phyloP scores from a whole-genome alignment of 2,113 vertebrate species.

The Misgurnus mizolepis region DNA sequence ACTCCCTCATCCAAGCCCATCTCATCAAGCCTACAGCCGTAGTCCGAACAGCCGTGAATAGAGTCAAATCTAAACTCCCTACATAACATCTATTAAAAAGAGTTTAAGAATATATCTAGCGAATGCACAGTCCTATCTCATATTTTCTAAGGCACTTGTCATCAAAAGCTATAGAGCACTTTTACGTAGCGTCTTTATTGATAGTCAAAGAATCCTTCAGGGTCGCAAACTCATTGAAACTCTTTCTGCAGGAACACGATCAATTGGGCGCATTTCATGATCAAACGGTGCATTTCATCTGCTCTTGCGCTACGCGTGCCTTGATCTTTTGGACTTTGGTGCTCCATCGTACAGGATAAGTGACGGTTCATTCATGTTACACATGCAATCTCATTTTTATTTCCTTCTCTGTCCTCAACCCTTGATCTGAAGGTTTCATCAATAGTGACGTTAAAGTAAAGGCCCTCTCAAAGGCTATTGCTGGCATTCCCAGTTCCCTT shows the following conservation, averaged over 20 bases:
- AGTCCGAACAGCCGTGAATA: neutral
- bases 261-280: slow-evolving; percentile 27
- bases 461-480: slow-evolving; percentile 4
- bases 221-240: slow-evolving; percentile 13
- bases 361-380: slow-evolving; percentile 9
- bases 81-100: neutral
- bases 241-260: neutral
- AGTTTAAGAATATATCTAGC: neutral
- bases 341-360: slow-evolving; percentile 17
- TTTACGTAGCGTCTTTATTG: neutral
- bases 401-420: slow-evolving; percentile 27
- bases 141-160: neutral
- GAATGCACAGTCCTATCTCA: neutral
- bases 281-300: slow-evolving; percentile 39
- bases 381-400: slow-evolving; percentile 23
- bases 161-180: neutral
- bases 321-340: slow-evolving; percentile 35
- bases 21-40: slow-evolving; percentile 20
- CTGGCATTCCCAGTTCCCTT: neutral
- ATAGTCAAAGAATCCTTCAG: slow-evolving; percentile 16
- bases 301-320: slow-evolving; percentile 6
- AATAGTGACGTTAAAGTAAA: neutral
- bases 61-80: neutral
- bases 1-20: slow-evolving; percentile 17
- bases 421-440: slow-evolving; percentile 17